Conservation (phyloP, 2,888 invertebrate species). For the Tenodera sinensis region DNA sequence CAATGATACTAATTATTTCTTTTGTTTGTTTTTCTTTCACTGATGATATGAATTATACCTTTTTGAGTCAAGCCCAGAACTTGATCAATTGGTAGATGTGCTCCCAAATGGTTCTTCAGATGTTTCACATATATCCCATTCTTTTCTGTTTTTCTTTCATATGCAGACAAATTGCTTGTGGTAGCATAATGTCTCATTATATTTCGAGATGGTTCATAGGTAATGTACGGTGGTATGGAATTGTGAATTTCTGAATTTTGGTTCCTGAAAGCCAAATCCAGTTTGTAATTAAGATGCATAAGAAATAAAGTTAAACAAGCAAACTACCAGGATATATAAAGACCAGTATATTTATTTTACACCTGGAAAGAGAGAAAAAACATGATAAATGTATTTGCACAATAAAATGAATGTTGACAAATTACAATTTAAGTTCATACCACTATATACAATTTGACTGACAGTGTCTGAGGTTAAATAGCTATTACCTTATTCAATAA, state of each 20-base stretch:
- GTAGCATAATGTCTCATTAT: conserved; percentile 46
- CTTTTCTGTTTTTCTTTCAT: conserved; percentile 35
- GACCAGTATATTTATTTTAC: no score
- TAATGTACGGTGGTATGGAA: conserved; percentile 43
- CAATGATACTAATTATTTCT: not conserved
- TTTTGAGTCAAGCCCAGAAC: conserved; percentile 51
- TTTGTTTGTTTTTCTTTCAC: not conserved
- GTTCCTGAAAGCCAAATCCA: conserved; percentile 35
- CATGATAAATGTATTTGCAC: no score
- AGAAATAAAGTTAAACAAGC: no score
- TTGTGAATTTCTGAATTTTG: conserved; percentile 38
- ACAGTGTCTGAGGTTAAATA: no score
- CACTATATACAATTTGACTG: no score
- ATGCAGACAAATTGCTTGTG: conserved; percentile 41
- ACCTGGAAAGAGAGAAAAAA: no score
- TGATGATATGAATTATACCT: conserved; percentile 41
- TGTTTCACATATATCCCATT: conserved; percentile 43
- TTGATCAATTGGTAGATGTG: conserved; percentile 47
- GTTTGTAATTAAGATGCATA: not conserved
- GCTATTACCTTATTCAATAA: no score
- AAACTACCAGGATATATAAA: no score
- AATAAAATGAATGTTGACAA: no score
- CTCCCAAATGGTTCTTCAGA: conserved; percentile 46
- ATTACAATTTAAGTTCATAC: no score
- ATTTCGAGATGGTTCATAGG: conserved; percentile 41